A percentile compares a stretch with the other conserved stretches of the same genome.
These are phyloP conservation scores for Tursiops truncatus DNA, from an alignment of 2,113 vertebrate species.

Conservation along the genomic window DNA sequence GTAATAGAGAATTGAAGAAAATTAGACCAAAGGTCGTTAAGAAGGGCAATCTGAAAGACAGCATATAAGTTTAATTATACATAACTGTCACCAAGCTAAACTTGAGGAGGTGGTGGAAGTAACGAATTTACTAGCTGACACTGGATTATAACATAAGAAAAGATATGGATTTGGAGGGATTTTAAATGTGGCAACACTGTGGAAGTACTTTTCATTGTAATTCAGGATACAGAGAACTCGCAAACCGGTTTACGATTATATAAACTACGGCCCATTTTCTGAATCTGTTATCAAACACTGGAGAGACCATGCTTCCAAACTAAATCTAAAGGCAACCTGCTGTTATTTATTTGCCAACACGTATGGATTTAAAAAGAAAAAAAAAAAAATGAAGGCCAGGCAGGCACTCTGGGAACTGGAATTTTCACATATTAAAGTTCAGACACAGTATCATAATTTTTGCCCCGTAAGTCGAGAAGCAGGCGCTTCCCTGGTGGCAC, in stretches of 20 bases:
- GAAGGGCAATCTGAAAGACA: background rate
- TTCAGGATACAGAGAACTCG: background rate
- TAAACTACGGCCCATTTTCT: background rate
- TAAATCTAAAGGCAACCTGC: constrained; percentile 55
- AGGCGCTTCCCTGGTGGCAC: too few species aligned
- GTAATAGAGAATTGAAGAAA: constrained; percentile 25
- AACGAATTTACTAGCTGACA: constrained; percentile 38
- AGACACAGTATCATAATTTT: too few species aligned
- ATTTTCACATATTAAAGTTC: background rate
- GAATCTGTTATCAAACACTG: constrained; percentile 51
- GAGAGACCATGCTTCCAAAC: constrained; percentile 55
- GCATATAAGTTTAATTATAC: background rate
- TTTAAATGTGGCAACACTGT: background rate
- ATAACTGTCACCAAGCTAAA: background rate
- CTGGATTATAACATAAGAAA: background rate
- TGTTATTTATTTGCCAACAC: constrained; percentile 61
- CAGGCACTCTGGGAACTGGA: background rate
- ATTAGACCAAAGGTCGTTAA: background rate
- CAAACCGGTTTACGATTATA: constrained; percentile 42
- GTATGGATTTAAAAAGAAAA: background rate
- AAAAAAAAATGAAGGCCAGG: background rate
- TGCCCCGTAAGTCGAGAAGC: too few species aligned
- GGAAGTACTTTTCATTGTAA: background rate
- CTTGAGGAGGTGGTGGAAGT: background rate
- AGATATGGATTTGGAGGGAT: background rate